Base-by-base conservation (phyloP, 2,113 vertebrate genomes). In the Leptobrachium ailaonicum region DNA sequence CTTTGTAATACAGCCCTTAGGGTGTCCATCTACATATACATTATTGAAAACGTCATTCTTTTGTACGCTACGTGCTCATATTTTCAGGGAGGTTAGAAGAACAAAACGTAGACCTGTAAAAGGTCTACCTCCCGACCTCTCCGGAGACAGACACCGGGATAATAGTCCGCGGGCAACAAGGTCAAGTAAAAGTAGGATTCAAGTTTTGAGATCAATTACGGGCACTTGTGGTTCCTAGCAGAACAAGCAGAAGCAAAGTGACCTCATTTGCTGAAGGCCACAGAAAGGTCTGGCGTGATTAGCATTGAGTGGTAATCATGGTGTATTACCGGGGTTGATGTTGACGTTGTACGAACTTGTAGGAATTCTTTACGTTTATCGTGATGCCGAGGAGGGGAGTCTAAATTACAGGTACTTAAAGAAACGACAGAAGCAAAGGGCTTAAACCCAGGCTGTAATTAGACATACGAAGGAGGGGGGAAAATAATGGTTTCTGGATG, bases 201-300 rank as follows among this genome's bases (percentile, higher is more conserved):
- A 2, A 6, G 6, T 41, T 56, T 71, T 71, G 44, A 41, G 43
- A 71, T 70, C 76, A 78, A 78, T 78, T 78, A 78, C 67, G 12
- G 76, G 6, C 47, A 71, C 76, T 70, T 78, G 20, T 77, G 50
- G 69, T 77, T 78, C n/a, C 69, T 42, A 60, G 76, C 20, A 74
- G 72, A 74, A 62, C 56, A 74, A 62, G 56, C 54, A 77, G 70
- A 10, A 6, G 71, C 71, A 54, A 41, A 70, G 32, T 63, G 67
- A 78, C 76, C 69, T 71, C 43, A 63, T n/a, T 71, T 63, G 67
- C 76, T 78, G n/a, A 71, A 63, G 76, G 76, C 76, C 76, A 78
- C 45, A 43, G 66, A 47, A 41, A 53, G 40, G 67, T 63, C 67
- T 71, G n/a, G 32, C 54, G 45, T 42, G 43, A 71, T 71, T 71